Evolutionary conservation across 2,113 vertebrate species (phyloP).

Genomic region (Alouatta palliata): DNA sequence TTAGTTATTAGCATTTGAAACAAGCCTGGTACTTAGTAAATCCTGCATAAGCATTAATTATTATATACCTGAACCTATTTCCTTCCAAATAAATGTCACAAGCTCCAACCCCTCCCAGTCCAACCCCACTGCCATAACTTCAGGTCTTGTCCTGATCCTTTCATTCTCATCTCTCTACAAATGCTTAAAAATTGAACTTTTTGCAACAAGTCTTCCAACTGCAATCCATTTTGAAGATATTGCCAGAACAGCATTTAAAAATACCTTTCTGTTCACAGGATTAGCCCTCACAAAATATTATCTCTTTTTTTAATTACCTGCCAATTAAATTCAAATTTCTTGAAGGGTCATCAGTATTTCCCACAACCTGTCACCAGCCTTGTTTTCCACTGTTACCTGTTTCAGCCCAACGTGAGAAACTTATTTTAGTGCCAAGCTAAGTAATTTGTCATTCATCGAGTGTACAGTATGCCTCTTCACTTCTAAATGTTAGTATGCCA

Average conservation of each 20-base stretch:
- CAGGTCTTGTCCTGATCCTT: neutral
- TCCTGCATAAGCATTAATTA: neutral
- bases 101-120: neutral
- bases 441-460: neutral
- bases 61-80: neutral
- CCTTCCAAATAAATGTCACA: neutral
- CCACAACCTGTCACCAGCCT: neutral
- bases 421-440: neutral
- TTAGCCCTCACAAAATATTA: neutral
- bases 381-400: neutral
- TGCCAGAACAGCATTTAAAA: neutral
- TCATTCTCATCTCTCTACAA: neutral
- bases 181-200: neutral
- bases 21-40: neutral
- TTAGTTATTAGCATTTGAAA: neutral
- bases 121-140: neutral
- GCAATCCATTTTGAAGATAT: neutral
- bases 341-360: neutral
- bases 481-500: neutral
- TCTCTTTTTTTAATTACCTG: neutral
- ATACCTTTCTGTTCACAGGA: neutral
- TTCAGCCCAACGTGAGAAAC: neutral
- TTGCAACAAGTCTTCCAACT: neutral
- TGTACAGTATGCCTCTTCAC: neutral
- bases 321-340: slow-evolving; percentile 11